Percentiles rank a stretch among this genome's conserved stretches.
phyloP scores from a whole-genome alignment of 2,113 vertebrate species.

The Columba livia region DNA sequence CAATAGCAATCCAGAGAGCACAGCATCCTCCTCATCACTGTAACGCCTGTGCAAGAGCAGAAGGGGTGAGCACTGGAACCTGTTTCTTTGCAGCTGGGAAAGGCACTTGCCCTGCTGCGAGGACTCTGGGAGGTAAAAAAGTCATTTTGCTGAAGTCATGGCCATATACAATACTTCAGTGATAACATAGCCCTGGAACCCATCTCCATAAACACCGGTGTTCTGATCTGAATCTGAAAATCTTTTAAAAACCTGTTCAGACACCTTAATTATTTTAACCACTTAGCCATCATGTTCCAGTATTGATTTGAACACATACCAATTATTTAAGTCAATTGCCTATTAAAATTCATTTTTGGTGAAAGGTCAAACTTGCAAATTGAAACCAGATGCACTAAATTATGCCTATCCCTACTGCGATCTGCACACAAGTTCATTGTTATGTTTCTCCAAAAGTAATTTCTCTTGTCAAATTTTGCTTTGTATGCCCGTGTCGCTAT shows the following conservation, averaged over 20 bases:
- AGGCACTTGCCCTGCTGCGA: background rate
- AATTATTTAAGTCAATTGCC: constrained; percentile 64
- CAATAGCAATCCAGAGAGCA: rapidly evolving
- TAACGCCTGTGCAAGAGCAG: background rate
- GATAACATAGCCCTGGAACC: rapidly evolving
- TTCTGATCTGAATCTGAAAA: background rate
- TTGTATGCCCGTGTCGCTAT: background rate
- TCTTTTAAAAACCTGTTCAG: background rate
- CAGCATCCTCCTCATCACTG: background rate
- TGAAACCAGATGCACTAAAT: constrained; percentile 53
- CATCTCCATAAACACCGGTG: rapidly evolving
- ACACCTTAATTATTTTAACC: constrained; percentile 51
- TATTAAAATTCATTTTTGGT: constrained; percentile 63
- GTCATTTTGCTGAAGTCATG: background rate
- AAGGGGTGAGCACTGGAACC: background rate
- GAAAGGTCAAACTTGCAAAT: constrained; percentile 56
- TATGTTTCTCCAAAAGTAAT: constrained; percentile 28
- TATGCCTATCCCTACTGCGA: constrained; percentile 41
- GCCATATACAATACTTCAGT: rapidly evolving
- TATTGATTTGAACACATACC: constrained; percentile 34
- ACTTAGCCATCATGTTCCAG: constrained; percentile 8
- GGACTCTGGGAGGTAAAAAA: background rate
- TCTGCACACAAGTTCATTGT: constrained; percentile 41
- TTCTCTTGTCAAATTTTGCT: constrained; percentile 13
- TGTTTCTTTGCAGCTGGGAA: background rate